Conservation (phyloP, 2,888 invertebrate genomes). For the Alsophila aescularia region DNA sequence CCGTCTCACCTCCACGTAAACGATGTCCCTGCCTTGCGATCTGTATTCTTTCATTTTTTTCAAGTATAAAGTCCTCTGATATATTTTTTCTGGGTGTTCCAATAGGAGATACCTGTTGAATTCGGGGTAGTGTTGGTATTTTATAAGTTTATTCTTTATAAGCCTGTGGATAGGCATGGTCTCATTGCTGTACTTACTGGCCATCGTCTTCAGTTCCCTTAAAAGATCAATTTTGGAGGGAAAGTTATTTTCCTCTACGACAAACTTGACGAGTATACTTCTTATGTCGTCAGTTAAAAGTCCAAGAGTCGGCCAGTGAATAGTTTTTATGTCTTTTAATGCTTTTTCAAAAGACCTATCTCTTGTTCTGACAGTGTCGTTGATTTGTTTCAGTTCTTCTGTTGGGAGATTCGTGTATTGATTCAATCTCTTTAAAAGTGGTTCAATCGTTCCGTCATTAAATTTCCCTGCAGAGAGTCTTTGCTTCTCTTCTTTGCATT, state of each 20-base stretch:
- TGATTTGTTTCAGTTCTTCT: slow-evolving; percentile 3
- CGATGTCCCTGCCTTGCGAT: slow-evolving; percentile 6
- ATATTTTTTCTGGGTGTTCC: slow-evolving; percentile 27
- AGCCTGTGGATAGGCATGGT: slow-evolving; percentile 13
- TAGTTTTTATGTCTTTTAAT: slow-evolving; percentile 6
- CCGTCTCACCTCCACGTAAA: slow-evolving; percentile 23
- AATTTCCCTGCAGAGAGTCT: not conserved
- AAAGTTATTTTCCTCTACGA: slow-evolving; percentile 13
- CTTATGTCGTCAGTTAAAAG: slow-evolving; percentile 20
- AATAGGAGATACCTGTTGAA: slow-evolving; percentile 23
- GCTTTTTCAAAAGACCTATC: slow-evolving; percentile 22
- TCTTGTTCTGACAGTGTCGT: not conserved
- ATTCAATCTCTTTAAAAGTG: not conserved
- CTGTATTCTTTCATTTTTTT: slow-evolving; percentile 17
- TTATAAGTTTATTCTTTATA: slow-evolving; percentile 25
- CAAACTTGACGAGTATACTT: slow-evolving; percentile 17
- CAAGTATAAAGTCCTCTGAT: slow-evolving; percentile 27
- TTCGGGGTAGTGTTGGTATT: slow-evolving; percentile 22
- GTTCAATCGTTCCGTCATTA: not conserved
- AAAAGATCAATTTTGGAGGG: slow-evolving; percentile 20
- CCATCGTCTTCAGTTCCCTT: slow-evolving; percentile 1
- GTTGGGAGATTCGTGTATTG: slow-evolving; percentile 3
- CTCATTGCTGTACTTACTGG: slow-evolving; percentile 10
- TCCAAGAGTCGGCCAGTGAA: not conserved
- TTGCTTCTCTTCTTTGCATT: slow-evolving; percentile 4